Evolutionary conservation across 2,888 invertebrate species (phyloP), one percentile per base, ranked within the genome.

Genomic region (Caenorhabditis angaria): DNA sequence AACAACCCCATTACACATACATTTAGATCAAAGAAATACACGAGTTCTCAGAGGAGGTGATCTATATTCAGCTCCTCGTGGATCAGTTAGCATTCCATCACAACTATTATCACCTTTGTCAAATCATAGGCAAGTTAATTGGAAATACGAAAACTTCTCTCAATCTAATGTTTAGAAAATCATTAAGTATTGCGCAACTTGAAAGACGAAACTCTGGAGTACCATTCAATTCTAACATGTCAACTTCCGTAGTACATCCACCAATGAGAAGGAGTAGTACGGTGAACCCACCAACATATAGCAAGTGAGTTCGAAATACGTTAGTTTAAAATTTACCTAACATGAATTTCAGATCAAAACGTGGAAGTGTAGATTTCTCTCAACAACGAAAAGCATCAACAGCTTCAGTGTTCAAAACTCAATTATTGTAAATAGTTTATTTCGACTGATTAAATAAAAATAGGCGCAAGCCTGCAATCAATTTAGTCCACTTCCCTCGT

Each of bases 51-150:
- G 61, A 12, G 66, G 73, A 5, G 73, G 72, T 5, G 72, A 73
- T 32, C 32, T 73, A 29, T 67, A 57, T n/a, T 70, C 70, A 4
- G 73, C 62, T 0, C 70, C 74, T 2, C 35, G 77, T 10, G 68
- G 72, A 28, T 77, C 77, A n/a, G 66, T 77, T 18, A 67, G 67
- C 27, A 71, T 75, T 25, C 74, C 77, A 8, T 67, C 77, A n/a
- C 71, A 70, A n/a, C 57, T 77, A 0, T 61, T 74, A 53, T 74
- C 75, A 1, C 70, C 76, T 41, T 47, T 71, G 8, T 74, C 74
- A 12, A 67, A 64, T 18, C 74, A 74, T 48, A 69, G 74, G 74
- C 54, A 29, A 59, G 0, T 2, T 10, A 48, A 41, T 48, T 55
- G 14, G n/a, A 1, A 60, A 65, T 41, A 20, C 8, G 20, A 47